Evolutionary conservation across 1,140 invertebrate genomes (phyloP).

Genomic region (Cydia fagiglandana): DNA sequence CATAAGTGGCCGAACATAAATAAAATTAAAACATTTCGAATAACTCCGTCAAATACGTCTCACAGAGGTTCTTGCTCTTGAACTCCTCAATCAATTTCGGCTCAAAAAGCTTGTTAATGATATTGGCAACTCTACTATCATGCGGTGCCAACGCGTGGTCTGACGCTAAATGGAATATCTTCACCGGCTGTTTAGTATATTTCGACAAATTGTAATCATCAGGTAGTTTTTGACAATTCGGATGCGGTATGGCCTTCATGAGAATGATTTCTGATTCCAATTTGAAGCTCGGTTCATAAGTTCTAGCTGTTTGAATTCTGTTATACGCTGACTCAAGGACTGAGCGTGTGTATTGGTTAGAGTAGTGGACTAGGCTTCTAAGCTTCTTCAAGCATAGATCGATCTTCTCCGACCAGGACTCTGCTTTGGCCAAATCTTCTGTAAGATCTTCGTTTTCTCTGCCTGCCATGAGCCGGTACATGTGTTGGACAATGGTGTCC

Average conservation of each 20-base stretch:
- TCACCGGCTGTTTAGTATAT: conserved; percentile 37
- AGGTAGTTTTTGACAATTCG: conserved; percentile 31
- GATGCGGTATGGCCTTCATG: conserved; percentile 38
- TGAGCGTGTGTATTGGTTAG: conserved; percentile 39
- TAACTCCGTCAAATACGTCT: conserved; percentile 36
- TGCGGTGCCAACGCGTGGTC: conserved; percentile 39
- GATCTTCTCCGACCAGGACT: conserved; percentile 39
- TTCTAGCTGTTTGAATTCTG: conserved; percentile 37
- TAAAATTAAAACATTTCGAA: neutral
- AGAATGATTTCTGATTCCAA: conserved; percentile 44
- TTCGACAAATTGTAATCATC: conserved; percentile 45
- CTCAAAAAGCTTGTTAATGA: conserved; percentile 41
- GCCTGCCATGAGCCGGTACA: conserved; percentile 38
- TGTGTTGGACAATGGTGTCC: conserved; percentile 38
- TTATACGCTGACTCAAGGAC: conserved; percentile 39
- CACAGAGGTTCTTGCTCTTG: conserved; percentile 40
- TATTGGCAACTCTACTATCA: conserved; percentile 39
- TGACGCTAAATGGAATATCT: conserved; percentile 38
- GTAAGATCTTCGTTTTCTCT: conserved; percentile 33
- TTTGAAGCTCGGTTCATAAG: conserved; percentile 40
- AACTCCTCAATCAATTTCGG: conserved; percentile 38
- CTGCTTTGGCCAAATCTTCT: conserved; percentile 34
- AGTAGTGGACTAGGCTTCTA: conserved; percentile 28
- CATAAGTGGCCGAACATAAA: neutral
- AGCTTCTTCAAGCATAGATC: conserved; percentile 38